phyloP scores from a whole-genome alignment of 2,888 invertebrate species.

The Hydraecia micacea region DNA sequence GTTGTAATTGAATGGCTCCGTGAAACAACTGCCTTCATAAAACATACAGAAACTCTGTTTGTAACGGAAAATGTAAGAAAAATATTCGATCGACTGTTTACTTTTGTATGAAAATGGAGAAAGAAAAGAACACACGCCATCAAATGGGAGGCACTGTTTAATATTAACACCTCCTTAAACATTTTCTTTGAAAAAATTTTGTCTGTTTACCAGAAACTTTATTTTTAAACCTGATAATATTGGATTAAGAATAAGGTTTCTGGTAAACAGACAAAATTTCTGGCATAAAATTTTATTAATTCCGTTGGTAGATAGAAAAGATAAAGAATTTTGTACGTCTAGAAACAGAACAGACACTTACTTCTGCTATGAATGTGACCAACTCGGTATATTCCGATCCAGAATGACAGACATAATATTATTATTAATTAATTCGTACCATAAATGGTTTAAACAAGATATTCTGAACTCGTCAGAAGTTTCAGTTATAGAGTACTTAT shows the following conservation, averaged over 20 bases:
- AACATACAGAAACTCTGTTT: constrained; percentile 39
- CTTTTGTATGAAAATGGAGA: constrained; percentile 40
- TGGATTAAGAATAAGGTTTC: too few relatives aligned
- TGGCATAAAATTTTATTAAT: neutral
- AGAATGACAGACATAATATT: too few relatives aligned
- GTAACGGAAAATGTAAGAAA: constrained; percentile 43
- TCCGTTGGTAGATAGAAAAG: neutral
- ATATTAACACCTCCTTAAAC: constrained; percentile 24
- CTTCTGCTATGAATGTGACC: neutral
- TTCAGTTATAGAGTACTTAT: neutral
- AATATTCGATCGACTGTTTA: constrained; percentile 50
- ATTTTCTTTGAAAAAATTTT: constrained; percentile 11
- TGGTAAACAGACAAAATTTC: too few relatives aligned
- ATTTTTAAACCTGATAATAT: neutral
- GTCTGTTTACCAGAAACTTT: constrained; percentile 24
- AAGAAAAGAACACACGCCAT: constrained; percentile 14
- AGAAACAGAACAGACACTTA: neutral
- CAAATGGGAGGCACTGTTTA: neutral
- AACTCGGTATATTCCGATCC: neutral
- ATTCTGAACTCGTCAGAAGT: constrained; percentile 5
- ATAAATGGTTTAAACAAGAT: constrained; percentile 11
- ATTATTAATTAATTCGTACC: neutral
- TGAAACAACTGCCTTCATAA: constrained; percentile 47
- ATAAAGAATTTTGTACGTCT: neutral
- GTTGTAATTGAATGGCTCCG: constrained; percentile 52